Conservation (phyloP, 2,797 vertebrate species). For the Mustela erminea region DNA sequence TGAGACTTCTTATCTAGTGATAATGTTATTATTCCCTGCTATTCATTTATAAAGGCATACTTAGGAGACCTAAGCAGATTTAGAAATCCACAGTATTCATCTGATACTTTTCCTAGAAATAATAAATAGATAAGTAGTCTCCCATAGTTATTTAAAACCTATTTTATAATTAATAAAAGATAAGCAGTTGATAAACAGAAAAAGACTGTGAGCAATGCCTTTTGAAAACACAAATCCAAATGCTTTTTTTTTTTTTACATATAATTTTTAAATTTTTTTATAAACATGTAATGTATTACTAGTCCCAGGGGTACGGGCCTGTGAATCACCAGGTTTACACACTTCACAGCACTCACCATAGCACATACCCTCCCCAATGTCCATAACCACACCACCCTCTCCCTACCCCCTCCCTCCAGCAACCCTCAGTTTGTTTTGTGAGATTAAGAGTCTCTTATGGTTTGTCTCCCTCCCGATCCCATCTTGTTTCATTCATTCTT, state of each 20-base stretch:
- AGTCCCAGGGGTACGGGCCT: too few species aligned
- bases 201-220: neutral
- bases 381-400: too few species aligned
- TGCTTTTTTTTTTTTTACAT: neutral
- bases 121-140: neutral
- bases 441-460: too few species aligned
- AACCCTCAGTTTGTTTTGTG: too few species aligned
- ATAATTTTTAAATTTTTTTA: too few species aligned
- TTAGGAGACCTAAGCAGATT: neutral
- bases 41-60: neutral
- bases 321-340: too few species aligned
- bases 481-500: too few species aligned
- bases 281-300: too few species aligned
- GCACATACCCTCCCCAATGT: too few species aligned
- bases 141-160: neutral
- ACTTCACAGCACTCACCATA: too few species aligned
- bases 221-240: neutral
- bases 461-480: too few species aligned
- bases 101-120: slow-evolving; percentile 27
- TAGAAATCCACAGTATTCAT: neutral
- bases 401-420: too few species aligned
- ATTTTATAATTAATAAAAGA: slow-evolving; percentile 53
- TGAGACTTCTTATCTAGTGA: neutral
- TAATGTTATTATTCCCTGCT: neutral
- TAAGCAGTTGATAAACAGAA: neutral